Evolutionary conservation across 2,797 vertebrate species (phyloP).

Genomic region (Nyctalus aviator): DNA sequence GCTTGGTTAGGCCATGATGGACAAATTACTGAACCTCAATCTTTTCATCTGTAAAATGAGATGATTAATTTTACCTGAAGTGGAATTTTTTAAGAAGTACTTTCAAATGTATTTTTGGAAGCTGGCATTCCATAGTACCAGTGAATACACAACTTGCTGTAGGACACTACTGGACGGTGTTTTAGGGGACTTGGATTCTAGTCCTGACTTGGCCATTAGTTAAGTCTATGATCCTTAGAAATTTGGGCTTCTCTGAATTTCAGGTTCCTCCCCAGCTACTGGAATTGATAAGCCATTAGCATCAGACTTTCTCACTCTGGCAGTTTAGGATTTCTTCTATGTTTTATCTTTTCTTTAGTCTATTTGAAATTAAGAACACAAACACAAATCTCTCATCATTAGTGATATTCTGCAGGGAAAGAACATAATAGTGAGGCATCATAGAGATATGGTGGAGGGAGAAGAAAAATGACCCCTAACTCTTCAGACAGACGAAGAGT

Average conservation of each 20-base stretch:
- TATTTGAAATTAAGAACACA: background rate
- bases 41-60: slow-evolving; percentile 34
- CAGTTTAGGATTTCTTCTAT: background rate
- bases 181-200: background rate
- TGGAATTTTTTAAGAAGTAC: background rate
- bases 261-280: background rate
- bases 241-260: background rate
- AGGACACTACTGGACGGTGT: background rate
- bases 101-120: slow-evolving; percentile 5
- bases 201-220: background rate
- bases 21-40: background rate
- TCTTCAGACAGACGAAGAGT: background rate
- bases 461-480: background rate
- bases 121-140: background rate
- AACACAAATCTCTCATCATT: background rate
- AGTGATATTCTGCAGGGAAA: background rate
- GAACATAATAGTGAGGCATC: background rate
- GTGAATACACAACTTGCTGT: background rate
- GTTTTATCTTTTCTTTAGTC: background rate
- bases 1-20: background rate
- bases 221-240: background rate
- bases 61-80: background rate
- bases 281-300: background rate
- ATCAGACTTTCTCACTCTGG: background rate
- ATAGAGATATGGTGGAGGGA: background rate